Evolutionary conservation across 2,888 invertebrate genomes (phyloP), one percentile per base, ranked within the genome.

Genomic region (Lordiphosa andalusiaca): DNA sequence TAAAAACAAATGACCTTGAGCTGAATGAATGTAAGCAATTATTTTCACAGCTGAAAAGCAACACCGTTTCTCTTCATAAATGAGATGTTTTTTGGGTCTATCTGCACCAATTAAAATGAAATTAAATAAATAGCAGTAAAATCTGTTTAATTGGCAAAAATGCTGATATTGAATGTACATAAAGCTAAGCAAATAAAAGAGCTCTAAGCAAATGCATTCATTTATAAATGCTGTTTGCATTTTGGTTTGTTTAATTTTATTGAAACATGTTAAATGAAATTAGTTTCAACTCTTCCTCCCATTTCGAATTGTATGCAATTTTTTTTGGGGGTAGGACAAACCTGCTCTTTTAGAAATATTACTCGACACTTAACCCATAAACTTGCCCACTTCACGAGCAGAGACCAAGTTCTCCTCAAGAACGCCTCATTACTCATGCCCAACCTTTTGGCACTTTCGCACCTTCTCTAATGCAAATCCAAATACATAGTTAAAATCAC

Each of bases 341-440:
- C n/a, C 6, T 23, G n/a, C 25, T 40, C 41, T n/a, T 21, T 6
- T 25, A 30, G 49, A 58, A 60, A 65, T 64, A 67, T 58, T 61
- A 37, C 49, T 42, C 44, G 40, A 63, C 60, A 57, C 47, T 53
- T 30, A 35, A 48, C 12, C 50, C 37, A 69, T 74, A 67, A 71
- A 71, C 42, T 54, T 48, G 40, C 21, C 50, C 36, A 59, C 52
- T 60, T 77, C 62, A 71, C 61, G 78, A 54, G 33, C 30, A 30
- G 9, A 30, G 7, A 6, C 51, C 38, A 7, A 30, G 42, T 60
- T 53, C 60, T 49, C 48, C 10, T 9, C 42, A 13, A 25, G 25
- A 50, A 63, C 62, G 62, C 25, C 21, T 37, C 53, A 54, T 62
- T 62, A 61, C 62, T 62, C 62, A 61, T 41, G 46, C 39, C 49